phyloP scores from a whole-genome alignment of 1,140 invertebrate species.

The Drosophila pectinifera region DNA sequence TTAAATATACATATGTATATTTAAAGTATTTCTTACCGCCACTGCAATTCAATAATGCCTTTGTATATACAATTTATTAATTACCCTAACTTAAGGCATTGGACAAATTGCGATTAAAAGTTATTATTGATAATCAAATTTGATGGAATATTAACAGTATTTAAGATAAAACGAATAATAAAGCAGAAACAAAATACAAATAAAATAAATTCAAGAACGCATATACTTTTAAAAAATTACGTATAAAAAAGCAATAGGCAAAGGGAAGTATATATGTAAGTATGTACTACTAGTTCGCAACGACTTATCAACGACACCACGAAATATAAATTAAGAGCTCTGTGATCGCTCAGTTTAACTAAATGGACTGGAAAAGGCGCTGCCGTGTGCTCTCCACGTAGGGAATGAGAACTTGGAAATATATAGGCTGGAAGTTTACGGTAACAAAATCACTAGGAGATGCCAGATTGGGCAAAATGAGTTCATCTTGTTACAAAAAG shows the following conservation, averaged over 20 bases:
- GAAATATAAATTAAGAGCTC: background rate
- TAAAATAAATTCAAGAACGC: background rate
- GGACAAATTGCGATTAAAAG: background rate
- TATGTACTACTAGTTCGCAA: background rate
- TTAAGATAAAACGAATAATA: background rate
- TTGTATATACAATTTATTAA: too few relatives aligned
- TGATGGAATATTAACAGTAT: background rate
- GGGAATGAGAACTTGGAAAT: background rate
- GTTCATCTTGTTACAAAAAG: too few relatives aligned
- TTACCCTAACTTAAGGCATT: background rate
- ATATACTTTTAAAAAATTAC: background rate
- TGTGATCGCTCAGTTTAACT: background rate
- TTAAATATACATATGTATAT: too few relatives aligned
- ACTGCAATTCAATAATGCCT: too few relatives aligned
- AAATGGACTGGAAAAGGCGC: background rate
- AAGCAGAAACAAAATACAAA: too few relatives aligned
- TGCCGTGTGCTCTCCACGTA: background rate
- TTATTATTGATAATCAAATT: background rate
- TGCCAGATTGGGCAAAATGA: too few relatives aligned
- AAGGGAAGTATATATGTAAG: background rate
- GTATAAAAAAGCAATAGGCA: too few relatives aligned
- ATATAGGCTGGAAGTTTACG: too few relatives aligned
- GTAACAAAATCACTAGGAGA: too few relatives aligned
- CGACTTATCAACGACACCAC: background rate
- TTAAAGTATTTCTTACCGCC: too few relatives aligned